Evolutionary conservation across 2,888 invertebrate species (phyloP).

Genomic region (Amphipoea oculea): DNA sequence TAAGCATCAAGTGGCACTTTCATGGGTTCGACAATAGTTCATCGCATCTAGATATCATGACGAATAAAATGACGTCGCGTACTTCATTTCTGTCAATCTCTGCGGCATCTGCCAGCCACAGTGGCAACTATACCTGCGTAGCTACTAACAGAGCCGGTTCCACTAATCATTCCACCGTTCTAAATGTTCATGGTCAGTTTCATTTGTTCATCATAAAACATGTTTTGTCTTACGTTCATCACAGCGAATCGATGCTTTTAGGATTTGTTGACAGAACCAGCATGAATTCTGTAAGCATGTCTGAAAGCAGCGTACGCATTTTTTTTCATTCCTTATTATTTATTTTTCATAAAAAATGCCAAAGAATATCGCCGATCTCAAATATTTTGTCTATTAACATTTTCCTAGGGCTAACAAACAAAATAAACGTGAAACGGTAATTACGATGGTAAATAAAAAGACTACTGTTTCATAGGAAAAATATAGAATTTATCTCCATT

Average conservation of each 20-base stretch:
- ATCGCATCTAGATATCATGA: conserved; percentile 91
- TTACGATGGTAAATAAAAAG: neutral
- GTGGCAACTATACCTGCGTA: conserved; percentile 94
- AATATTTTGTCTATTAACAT: conserved; percentile 6
- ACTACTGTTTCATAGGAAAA: neutral
- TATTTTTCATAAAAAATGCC: conserved; percentile 58
- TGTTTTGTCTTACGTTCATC: conserved; percentile 60
- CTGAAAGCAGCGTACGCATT: conserved; percentile 77
- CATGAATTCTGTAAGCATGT: conserved; percentile 83
- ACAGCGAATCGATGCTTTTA: conserved; percentile 74
- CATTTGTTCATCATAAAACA: conserved; percentile 74
- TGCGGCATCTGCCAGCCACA: conserved; percentile 92
- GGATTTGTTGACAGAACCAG: conserved; percentile 80
- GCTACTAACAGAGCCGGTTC: conserved; percentile 93
- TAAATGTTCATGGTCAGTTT: conserved; percentile 90
- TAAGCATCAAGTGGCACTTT: conserved; percentile 94
- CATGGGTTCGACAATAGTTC: conserved; percentile 91
- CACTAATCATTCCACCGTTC: conserved; percentile 92
- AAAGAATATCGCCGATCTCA: conserved; percentile 3
- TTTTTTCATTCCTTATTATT: conserved; percentile 61
- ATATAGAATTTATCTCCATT: neutral
- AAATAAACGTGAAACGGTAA: conserved; percentile 4
- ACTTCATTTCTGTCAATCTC: conserved; percentile 94
- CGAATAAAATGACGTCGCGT: conserved; percentile 92
- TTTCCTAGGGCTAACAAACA: neutral